A percentile compares a stretch with the other conserved stretches of the same genome.
These are phyloP conservation scores for Tiphia femorata DNA, from an alignment of 2,888 invertebrate genomes.

Conservation along the genomic window DNA sequence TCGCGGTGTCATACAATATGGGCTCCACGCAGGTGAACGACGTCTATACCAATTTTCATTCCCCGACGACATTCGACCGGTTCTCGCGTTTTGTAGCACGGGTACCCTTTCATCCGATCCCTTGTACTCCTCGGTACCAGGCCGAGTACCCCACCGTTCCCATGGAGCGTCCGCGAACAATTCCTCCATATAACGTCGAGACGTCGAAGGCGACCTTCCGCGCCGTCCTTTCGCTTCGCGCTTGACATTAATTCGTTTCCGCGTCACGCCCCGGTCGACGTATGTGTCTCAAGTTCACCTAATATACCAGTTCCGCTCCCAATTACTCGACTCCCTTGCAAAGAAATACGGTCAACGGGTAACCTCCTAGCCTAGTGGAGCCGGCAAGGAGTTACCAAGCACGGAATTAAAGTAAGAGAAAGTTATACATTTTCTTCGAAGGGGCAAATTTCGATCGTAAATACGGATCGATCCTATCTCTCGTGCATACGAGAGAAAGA, in stretches of 20 bases:
- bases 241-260: slow-evolving; percentile 44
- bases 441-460: too few relatives aligned
- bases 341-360: too few relatives aligned
- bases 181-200: too few relatives aligned
- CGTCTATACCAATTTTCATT: slow-evolving; percentile 58
- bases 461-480: too few relatives aligned
- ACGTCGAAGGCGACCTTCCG: slow-evolving; percentile 1
- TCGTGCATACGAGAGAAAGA: too few relatives aligned
- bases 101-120: slow-evolving; percentile 20
- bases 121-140: neutral
- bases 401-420: too few relatives aligned
- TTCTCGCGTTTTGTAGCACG: slow-evolving; percentile 38
- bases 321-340: too few relatives aligned
- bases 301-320: too few relatives aligned
- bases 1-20: slow-evolving; percentile 56
- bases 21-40: slow-evolving; percentile 51
- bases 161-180: too few relatives aligned
- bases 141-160: neutral
- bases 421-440: too few relatives aligned
- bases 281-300: slow-evolving; percentile 29
- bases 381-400: too few relatives aligned
- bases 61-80: slow-evolving; percentile 50
- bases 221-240: slow-evolving; percentile 25
- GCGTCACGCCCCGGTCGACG: slow-evolving; percentile 18
- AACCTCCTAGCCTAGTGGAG: too few relatives aligned